Conservation (phyloP, 2,113 vertebrate species). For the Caranx ignobilis region DNA sequence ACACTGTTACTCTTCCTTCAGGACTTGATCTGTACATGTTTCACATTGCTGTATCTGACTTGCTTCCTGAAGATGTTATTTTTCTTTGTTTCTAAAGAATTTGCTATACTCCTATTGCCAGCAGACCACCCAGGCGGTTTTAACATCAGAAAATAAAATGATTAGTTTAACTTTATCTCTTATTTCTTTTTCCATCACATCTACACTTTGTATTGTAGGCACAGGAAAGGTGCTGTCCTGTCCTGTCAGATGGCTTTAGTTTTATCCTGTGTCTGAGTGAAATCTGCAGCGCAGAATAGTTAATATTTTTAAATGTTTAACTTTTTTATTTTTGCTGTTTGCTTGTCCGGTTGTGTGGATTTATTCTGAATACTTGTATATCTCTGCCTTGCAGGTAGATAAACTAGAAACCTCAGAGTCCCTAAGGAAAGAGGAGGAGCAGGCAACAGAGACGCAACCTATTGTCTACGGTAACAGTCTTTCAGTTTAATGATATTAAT, state of each 20-base stretch:
- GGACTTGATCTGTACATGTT: conserved; percentile 14
- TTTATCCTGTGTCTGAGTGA: not conserved
- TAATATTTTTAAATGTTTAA: not conserved
- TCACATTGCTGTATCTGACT: conserved; percentile 34
- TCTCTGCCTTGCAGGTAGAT: conserved; percentile 89
- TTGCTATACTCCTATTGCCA: not conserved
- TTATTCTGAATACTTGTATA: not conserved
- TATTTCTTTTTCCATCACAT: not conserved
- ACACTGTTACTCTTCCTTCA: conserved; percentile 13
- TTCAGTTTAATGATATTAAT: not conserved
- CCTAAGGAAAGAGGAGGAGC: conserved; percentile 98
- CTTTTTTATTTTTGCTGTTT: not conserved
- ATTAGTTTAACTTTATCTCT: not conserved
- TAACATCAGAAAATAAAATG: not conserved
- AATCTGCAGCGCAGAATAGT: not conserved
- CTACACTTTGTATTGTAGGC: not conserved
- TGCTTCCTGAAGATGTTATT: conserved; percentile 4
- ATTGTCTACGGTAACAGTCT: conserved; percentile 94
- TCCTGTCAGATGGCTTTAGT: not conserved
- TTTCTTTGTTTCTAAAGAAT: not conserved
- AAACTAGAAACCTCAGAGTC: conserved; percentile 98
- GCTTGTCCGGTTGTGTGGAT: not conserved
- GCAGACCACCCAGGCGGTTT: not conserved
- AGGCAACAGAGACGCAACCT: conserved; percentile 98
- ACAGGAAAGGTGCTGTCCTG: not conserved